Evolutionary conservation across 92 coral and sea anemone genomes (phyloP).

Genomic region (Parazoanthus darwini): DNA sequence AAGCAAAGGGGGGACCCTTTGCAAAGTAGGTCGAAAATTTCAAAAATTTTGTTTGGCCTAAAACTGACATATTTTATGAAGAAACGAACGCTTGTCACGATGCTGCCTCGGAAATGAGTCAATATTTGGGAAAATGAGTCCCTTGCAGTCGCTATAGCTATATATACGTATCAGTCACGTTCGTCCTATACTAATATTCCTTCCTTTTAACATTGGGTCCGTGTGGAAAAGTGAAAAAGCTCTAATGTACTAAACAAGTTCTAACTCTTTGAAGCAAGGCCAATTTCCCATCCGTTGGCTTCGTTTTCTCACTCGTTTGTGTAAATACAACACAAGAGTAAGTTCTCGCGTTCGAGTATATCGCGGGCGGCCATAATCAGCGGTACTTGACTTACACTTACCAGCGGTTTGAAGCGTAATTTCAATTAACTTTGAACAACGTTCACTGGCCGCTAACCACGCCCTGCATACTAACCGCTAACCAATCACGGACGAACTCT

Average conservation of each 20-base stretch:
- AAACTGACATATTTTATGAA: too few species aligned
- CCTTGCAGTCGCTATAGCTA: slow-evolving; percentile 10
- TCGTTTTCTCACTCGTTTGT: background rate
- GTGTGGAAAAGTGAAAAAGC: slow-evolving; percentile 12
- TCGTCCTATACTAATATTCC: background rate
- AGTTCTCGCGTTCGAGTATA: background rate
- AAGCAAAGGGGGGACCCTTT: too few species aligned
- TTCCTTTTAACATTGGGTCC: slow-evolving; percentile 8
- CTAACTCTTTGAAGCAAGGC: background rate
- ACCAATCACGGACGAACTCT: background rate
- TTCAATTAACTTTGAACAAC: background rate
- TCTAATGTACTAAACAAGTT: background rate
- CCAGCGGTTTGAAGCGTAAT: slow-evolving; percentile 11
- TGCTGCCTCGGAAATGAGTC: too few species aligned
- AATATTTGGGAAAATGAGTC: too few species aligned
- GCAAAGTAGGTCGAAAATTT: too few species aligned
- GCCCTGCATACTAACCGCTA: slow-evolving; percentile 4
- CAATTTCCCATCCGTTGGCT: background rate
- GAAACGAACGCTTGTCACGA: too few species aligned
- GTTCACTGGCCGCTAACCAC: background rate
- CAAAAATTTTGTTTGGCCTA: too few species aligned
- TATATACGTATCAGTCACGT: background rate
- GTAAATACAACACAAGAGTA: background rate
- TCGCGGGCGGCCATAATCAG: slow-evolving; percentile 10
- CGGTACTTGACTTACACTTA: background rate